A percentile compares a stretch with the other conserved stretches of the same genome.
phyloP scores from a whole-genome alignment of 1,140 invertebrate species.

The Zophobas atratus region DNA sequence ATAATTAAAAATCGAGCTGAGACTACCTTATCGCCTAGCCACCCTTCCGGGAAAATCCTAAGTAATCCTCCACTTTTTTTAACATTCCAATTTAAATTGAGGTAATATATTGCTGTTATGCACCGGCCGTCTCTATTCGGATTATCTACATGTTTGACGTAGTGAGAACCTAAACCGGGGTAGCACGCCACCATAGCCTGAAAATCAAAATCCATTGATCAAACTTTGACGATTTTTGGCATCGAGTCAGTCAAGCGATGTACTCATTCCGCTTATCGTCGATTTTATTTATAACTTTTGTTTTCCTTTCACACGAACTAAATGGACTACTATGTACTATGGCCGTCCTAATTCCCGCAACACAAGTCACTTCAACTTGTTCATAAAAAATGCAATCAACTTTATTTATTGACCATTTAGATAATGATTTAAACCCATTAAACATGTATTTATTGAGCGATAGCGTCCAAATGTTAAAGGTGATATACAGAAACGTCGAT shows the following conservation, averaged over 20 bases:
- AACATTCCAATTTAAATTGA: slow-evolving; percentile 94
- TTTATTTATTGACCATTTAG: no score
- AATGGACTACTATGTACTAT: no score
- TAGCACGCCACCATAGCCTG: slow-evolving; percentile 98
- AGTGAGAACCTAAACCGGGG: slow-evolving; percentile 91
- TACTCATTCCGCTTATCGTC: no score
- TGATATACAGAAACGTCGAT: no score
- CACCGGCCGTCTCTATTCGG: slow-evolving; percentile 96
- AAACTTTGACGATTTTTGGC: neutral
- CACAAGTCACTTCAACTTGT: no score
- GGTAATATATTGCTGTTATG: slow-evolving; percentile 96
- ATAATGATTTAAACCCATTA: no score
- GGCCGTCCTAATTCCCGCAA: no score
- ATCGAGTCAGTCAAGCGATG: neutral
- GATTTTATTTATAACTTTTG: no score
- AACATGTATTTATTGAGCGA: no score
- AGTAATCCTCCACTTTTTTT: slow-evolving; percentile 77
- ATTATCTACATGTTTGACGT: slow-evolving; percentile 98
- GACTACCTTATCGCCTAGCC: slow-evolving; percentile 72
- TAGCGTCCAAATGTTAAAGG: no score
- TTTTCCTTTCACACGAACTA: no score
- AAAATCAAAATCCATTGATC: slow-evolving; percentile 63
- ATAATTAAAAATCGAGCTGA: neutral
- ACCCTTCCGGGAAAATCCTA: slow-evolving; percentile 91
- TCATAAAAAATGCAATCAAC: no score